Evolutionary conservation across 2,888 invertebrate genomes (phyloP), one percentile per base, ranked within the genome.

Genomic region (Hirudinaria manillensis): DNA sequence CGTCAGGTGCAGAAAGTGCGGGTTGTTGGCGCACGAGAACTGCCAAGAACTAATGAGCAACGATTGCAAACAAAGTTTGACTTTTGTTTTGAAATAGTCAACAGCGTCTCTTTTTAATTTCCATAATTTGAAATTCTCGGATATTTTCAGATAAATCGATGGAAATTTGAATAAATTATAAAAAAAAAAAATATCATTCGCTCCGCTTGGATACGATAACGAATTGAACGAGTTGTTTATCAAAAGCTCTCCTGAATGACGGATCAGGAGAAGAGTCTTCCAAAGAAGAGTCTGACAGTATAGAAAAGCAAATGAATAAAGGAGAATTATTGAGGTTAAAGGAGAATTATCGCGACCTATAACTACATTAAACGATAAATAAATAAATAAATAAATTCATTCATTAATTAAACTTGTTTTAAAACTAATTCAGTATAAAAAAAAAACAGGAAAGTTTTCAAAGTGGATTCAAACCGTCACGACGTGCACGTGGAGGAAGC

Each of bases 21-120:
- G 96, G 19, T 99, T 99, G 83, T 99, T 99, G 86, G 98, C 98
- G 83, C 99, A 99, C 88, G 99, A 99, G 87, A 99, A 99, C 87
- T 99, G 99, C 89, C 97, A 98, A 87, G 99, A 98, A 87, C 90
- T 99, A 79, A 91, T 99, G 82, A 99, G 98, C 87, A 99, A 99
- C 67, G 99, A 99, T 87, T 99, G 99, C 85, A 87, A 99, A 80
- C 99, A 99, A 89, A 91, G 98, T 97, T 88, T 92, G 94, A 88
- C 21, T 2, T 45, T 10, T 45, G 1, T 45, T 36, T 36, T 36
- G 4, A 36, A 36, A 36, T 36, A 36, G 36, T 6, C 3, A 36
- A 3, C 36, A 36, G 3, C 36, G 45, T 4, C 10, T 45, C 3
- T 16, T 45, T 45, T n/a, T n/a, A n/a, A n/a, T n/a, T n/a, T n/a